Conservation (phyloP, 2,888 invertebrate species). For the Venustoraphidia nigricollis region DNA sequence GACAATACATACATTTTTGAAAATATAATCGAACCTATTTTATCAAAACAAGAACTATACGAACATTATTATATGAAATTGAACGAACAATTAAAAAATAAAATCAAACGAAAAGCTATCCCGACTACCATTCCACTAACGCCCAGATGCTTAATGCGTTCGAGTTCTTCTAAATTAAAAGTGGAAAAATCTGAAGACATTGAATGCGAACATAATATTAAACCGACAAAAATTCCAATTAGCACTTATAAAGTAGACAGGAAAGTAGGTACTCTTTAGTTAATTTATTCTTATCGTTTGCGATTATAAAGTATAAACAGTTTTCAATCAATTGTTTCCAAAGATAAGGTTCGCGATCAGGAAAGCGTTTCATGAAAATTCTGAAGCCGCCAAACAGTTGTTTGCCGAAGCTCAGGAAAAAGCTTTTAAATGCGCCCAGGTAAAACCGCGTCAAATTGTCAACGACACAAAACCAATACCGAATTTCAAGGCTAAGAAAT, state of each 20-base stretch:
- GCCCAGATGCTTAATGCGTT: constrained; percentile 12
- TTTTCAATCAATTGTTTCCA: background rate
- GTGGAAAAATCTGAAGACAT: background rate
- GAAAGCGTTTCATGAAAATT: constrained; percentile 15
- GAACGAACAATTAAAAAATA: constrained; percentile 3
- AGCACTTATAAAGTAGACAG: constrained; percentile 13
- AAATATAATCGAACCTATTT: constrained; percentile 32
- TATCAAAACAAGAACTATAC: constrained; percentile 20
- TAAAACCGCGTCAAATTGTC: constrained; percentile 7
- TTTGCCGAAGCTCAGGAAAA: constrained; percentile 16
- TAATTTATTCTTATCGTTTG: too few species aligned
- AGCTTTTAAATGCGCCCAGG: constrained; percentile 14
- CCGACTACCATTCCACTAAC: constrained; percentile 15
- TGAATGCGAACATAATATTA: constrained; percentile 8
- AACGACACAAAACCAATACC: constrained; percentile 5
- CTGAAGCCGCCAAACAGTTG: constrained; percentile 14
- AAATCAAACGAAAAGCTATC: constrained; percentile 5
- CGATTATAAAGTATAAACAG: background rate
- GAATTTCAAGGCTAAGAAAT: constrained; percentile 6
- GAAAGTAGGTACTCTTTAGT: background rate
- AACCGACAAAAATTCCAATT: constrained; percentile 12
- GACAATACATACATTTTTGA: constrained; percentile 34
- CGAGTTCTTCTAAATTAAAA: constrained; percentile 3
- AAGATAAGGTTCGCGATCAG: constrained; percentile 13
- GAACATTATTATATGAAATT: constrained; percentile 11